These are phyloP conservation scores for Chinchilla lanigera DNA, from an alignment of 2,113 vertebrate genomes.

Conservation along the genomic window DNA sequence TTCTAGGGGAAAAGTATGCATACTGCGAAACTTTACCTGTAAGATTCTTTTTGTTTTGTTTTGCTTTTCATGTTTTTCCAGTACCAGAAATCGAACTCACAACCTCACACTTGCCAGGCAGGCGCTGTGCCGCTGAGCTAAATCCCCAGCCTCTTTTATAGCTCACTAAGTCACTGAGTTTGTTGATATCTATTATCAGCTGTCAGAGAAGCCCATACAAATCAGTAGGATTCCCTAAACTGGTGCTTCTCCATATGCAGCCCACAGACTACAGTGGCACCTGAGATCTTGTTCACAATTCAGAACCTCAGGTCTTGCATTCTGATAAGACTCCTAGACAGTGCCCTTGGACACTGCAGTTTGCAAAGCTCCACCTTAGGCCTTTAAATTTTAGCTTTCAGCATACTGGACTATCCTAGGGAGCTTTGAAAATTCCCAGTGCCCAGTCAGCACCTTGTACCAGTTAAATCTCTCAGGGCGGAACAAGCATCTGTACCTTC, in stretches of 20 bases:
- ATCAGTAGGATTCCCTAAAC: background rate
- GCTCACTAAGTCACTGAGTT: background rate
- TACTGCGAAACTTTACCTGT: background rate
- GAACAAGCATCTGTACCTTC: background rate
- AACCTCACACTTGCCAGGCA: no score
- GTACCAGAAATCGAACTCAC: no score
- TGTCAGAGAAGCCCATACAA: background rate
- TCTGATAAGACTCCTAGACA: background rate
- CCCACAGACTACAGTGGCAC: background rate
- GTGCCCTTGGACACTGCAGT: background rate
- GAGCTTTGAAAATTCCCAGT: background rate
- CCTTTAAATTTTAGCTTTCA: background rate
- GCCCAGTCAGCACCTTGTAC: background rate
- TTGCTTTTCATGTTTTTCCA: no score
- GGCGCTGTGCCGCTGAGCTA: no score
- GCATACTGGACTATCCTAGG: background rate
- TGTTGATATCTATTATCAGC: background rate
- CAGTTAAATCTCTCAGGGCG: background rate
- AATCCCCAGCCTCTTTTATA: no score
- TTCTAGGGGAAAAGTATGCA: background rate
- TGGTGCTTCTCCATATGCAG: background rate
- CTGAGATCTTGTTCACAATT: background rate
- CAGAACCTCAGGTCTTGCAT: background rate
- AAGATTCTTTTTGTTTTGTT: no score
- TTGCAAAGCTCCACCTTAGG: background rate